phyloP scores from a whole-genome alignment of 2,797 vertebrate genomes.

The Catamblyrhynchus diadema region DNA sequence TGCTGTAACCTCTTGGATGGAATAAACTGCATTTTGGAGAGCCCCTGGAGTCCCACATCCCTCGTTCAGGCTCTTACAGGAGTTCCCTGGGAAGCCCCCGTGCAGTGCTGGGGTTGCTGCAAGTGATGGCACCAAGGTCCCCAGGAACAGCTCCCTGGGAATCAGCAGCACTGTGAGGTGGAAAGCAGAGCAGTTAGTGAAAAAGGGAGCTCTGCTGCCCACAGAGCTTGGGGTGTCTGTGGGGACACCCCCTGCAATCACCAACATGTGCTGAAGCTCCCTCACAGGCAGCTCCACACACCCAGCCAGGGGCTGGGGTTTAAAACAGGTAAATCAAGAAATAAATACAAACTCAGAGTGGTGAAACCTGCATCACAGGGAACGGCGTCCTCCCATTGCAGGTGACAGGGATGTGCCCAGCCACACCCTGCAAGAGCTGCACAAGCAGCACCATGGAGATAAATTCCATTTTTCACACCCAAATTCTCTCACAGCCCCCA shows the following conservation, averaged over 20 bases:
- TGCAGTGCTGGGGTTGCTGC: not conserved
- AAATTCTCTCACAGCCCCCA: fast-evolving
- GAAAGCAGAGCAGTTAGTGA: not conserved
- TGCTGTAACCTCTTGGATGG: too few relatives aligned
- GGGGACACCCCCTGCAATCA: not conserved
- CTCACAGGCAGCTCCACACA: not conserved
- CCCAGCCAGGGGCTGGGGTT: not conserved
- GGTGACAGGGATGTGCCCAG: fast-evolving
- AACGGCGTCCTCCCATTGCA: fast-evolving
- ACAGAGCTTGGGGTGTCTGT: fast-evolving
- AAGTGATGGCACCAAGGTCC: not conserved
- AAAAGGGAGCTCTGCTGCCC: not conserved
- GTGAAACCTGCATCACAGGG: fast-evolving
- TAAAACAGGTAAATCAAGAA: not conserved
- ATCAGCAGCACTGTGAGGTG: not conserved
- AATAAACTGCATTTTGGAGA: too few relatives aligned
- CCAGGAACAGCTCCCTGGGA: not conserved
- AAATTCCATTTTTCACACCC: fast-evolving
- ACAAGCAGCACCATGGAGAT: not conserved
- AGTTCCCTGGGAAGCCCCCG: fast-evolving
- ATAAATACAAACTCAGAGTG: not conserved
- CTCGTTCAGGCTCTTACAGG: too few relatives aligned
- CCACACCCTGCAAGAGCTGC: not conserved
- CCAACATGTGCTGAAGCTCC: not conserved
- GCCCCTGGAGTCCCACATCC: too few relatives aligned